Evolutionary conservation across 2,113 vertebrate genomes (phyloP).

Genomic region (Micromys minutus): DNA sequence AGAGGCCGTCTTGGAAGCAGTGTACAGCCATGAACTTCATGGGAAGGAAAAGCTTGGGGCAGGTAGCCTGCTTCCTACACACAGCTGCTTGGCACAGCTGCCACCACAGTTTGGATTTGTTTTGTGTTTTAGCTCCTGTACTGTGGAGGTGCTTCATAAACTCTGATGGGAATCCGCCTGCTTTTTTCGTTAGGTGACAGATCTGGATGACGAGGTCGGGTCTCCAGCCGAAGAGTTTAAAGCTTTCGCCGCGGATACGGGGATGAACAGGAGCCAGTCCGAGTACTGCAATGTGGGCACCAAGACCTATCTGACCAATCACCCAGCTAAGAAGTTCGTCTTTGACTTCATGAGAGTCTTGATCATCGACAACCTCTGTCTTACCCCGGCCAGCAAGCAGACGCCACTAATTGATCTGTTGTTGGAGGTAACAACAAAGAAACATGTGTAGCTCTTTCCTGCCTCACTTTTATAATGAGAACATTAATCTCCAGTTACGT

Average conservation of each 20-base stretch:
- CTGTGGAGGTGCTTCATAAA: not conserved
- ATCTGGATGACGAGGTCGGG: conserved; percentile 96
- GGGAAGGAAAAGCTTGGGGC: not conserved
- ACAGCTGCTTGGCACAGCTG: not conserved
- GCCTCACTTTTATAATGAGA: not conserved
- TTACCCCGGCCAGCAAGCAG: conserved; percentile 97
- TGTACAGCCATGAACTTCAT: not conserved
- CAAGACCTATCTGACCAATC: conserved; percentile 98
- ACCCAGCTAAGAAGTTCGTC: conserved; percentile 98
- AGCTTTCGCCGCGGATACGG: conserved; percentile 93
- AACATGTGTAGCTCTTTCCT: not conserved
- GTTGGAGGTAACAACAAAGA: conserved; percentile 90
- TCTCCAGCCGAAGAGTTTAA: conserved; percentile 98
- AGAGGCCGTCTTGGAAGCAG: not conserved
- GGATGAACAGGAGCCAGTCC: conserved; percentile 99
- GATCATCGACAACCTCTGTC: conserved; percentile 98
- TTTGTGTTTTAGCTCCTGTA: not conserved
- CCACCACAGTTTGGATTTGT: not conserved
- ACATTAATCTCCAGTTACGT: not conserved
- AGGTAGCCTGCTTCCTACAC: not conserved
- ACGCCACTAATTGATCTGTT: conserved; percentile 96
- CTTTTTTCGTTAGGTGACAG: conserved; percentile 89
- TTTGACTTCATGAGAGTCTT: conserved; percentile 99
- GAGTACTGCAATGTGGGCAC: conserved; percentile 98
- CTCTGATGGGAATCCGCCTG: not conserved